Evolutionary conservation across 1,140 invertebrate species (phyloP), one percentile per base, ranked within the genome.

Genomic region (Drosophila lini): DNA sequence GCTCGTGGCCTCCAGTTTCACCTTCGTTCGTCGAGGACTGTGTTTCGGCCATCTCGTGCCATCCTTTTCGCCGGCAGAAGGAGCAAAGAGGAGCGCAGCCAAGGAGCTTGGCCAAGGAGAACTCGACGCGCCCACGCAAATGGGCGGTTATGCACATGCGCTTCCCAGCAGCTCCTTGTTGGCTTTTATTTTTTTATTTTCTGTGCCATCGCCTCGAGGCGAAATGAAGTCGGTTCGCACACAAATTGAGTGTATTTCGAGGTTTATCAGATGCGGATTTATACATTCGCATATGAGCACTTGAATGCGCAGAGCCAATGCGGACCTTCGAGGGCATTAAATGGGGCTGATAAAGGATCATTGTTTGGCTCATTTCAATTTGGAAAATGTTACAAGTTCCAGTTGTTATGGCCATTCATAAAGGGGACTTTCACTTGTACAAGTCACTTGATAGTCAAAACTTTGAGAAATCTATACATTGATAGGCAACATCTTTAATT

Each of bases 111-210:
- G 59, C 53, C 53, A 75, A 61, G 42, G 64, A 56, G 32, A 62
- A 36, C 16, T 38, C 59, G 19, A 6, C 19, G 28, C 64, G 34
- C 65, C 76, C 69, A 64, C 63, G 62, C 50, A 65, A 76, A 62
- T 84, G 80, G 81, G 77, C 81, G 81, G 62, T 74, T 83, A 84
- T 89, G 83, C 83, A 83, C 83, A 88, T 88, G 83, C 83, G 83
- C 83, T 89, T 69, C 53, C 38, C 48, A 69, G 55, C 61, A 52
- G 44, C 40, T 34, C 36, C 60, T 38, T 50, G 28, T 65, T 45
- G 45, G 50, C 56, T 50, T 53, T 16, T 40, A 22, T 70, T 36
- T 36, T 15, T 34, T 22, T 36, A 32, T 36, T n/a, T 58, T 45
- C n/a, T 19, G 31, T 10, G 41, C 44, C 42, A 44, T 34, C 41